Percentiles rank a stretch among this genome's conserved stretches.
Conservation (phyloP, 1,140 invertebrate genomes). For the Wasmannia auropunctata region DNA sequence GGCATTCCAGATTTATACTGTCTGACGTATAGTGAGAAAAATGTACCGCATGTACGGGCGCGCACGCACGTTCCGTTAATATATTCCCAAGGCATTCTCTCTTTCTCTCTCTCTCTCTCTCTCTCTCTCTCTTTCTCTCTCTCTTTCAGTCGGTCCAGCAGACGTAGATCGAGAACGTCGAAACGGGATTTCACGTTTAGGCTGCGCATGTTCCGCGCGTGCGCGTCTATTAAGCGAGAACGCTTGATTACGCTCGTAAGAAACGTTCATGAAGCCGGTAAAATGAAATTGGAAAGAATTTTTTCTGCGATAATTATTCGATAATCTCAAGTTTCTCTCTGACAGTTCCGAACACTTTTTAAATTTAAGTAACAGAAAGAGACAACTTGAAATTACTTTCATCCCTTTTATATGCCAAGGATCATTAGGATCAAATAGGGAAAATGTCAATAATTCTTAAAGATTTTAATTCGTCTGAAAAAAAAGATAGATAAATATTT, state of each 20-base stretch:
- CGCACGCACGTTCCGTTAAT: slow-evolving; percentile 52
- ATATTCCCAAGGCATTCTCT: slow-evolving; percentile 50
- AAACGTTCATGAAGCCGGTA: not conserved
- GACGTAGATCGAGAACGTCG: slow-evolving; percentile 66
- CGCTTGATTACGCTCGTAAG: slow-evolving; percentile 6
- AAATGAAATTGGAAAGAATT: not conserved
- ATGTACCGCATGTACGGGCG: slow-evolving; percentile 43
- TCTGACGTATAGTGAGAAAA: slow-evolving; percentile 48
- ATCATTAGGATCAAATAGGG: not conserved
- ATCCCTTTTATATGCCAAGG: not conserved
- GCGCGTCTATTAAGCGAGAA: slow-evolving; percentile 13
- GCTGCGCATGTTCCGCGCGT: slow-evolving; percentile 24
- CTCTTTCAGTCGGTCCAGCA: slow-evolving; percentile 48
- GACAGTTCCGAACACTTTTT: not conserved
- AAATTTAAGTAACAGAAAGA: not conserved
- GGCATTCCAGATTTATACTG: slow-evolving; percentile 46
- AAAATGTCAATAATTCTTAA: not conserved
- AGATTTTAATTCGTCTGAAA: too few relatives aligned
- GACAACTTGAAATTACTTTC: not conserved
- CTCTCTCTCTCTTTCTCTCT: slow-evolving; percentile 14
- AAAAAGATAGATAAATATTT: not conserved
- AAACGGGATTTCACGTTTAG: slow-evolving; percentile 73
- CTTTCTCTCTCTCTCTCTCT: slow-evolving; percentile 1
- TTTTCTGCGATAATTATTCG: not conserved
- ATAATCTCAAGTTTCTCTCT: not conserved